Evolutionary conservation across 2,888 invertebrate species (phyloP).

Genomic region (Erebia palarica): DNA sequence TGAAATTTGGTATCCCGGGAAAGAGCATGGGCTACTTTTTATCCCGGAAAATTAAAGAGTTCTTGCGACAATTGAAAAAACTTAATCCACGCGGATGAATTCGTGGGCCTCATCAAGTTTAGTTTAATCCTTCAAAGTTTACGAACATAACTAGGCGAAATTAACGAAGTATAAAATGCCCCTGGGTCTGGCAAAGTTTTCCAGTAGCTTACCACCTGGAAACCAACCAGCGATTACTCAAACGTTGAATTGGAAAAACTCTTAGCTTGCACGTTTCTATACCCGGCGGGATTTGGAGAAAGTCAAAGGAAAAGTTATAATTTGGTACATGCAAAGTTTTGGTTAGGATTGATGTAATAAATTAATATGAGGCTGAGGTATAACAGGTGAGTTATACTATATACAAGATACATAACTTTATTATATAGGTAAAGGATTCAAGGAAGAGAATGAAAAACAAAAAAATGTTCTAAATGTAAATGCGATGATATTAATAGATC

Average conservation of each 20-base stretch:
- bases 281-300: neutral
- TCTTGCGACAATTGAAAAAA: too few species aligned
- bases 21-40: too few species aligned
- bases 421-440: too few species aligned
- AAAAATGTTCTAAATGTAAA: too few species aligned
- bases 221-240: conserved; percentile 3
- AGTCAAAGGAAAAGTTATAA: neutral
- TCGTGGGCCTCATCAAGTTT: neutral
- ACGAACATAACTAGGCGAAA: neutral
- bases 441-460: too few species aligned
- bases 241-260: conserved; percentile 13
- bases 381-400: too few species aligned
- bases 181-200: neutral
- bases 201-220: neutral
- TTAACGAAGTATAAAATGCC: conserved; percentile 11
- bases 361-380: too few species aligned
- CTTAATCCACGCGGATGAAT: too few species aligned
- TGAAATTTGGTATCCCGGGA: too few species aligned
- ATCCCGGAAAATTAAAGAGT: too few species aligned
- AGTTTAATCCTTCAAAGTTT: neutral
- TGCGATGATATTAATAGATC: too few species aligned
- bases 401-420: too few species aligned
- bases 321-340: neutral
- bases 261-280: conserved; percentile 1
- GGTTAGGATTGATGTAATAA: neutral